phyloP scores from a whole-genome alignment of 2,797 vertebrate genomes.

The Diplodus sargus region DNA sequence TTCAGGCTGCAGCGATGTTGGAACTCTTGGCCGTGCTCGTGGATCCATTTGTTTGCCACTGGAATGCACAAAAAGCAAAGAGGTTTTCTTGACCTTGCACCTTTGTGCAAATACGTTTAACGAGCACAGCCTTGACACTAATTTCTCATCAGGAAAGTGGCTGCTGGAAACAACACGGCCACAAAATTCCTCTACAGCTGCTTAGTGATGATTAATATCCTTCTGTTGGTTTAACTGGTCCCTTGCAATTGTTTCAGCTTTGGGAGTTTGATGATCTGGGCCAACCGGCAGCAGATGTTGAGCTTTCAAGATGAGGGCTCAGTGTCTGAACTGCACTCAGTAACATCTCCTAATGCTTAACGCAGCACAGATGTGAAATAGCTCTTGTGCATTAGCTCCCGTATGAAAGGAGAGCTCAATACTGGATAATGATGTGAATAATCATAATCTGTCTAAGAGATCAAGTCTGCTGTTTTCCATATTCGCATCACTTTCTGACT shows the following conservation, averaged over 20 bases:
- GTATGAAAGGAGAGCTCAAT: constrained; percentile 19
- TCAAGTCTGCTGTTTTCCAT: not conserved
- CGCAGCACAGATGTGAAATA: constrained; percentile 68
- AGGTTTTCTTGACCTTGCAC: not conserved
- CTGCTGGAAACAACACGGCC: constrained; percentile 19
- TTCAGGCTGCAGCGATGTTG: constrained; percentile 86
- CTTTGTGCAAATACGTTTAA: not conserved
- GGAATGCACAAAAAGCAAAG: constrained; percentile 60
- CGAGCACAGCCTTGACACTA: not conserved
- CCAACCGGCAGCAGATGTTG: constrained; percentile 69
- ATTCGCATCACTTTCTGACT: not conserved
- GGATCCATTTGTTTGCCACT: constrained; percentile 99
- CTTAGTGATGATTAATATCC: constrained; percentile 48
- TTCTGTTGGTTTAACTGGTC: constrained; percentile 46
- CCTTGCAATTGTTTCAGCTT: constrained; percentile 30
- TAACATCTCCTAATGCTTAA: constrained; percentile 58
- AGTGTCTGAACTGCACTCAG: constrained; percentile 55
- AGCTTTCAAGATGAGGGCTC: constrained; percentile 44
- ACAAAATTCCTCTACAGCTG: constrained; percentile 49
- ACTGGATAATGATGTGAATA: not conserved
- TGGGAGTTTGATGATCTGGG: constrained; percentile 28
- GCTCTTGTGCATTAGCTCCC: constrained; percentile 24
- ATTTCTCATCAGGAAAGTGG: constrained; percentile 4
- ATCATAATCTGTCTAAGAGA: not conserved
- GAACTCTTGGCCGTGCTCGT: constrained; percentile 95